Conservation (phyloP, 1,140 invertebrate species). For the Drosophila nigromelanica region DNA sequence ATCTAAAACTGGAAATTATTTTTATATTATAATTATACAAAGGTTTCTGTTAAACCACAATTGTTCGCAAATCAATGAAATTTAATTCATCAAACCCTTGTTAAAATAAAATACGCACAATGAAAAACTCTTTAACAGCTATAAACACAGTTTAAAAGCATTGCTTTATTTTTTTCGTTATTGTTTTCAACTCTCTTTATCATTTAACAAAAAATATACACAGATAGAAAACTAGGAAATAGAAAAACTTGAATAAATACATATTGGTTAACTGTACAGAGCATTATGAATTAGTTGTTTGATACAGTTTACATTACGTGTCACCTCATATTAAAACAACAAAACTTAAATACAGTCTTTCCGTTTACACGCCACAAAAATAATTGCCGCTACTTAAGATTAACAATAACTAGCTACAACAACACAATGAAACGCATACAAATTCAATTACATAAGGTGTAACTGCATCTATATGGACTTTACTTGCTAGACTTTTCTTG, state of each 20-base stretch:
- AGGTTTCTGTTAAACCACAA: no score
- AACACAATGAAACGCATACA: constrained; percentile 33
- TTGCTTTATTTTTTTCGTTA: constrained; percentile 42
- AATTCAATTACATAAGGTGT: not conserved
- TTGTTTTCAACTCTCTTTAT: constrained; percentile 49
- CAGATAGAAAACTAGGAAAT: constrained; percentile 58
- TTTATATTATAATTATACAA: no score
- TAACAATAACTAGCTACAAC: constrained; percentile 58
- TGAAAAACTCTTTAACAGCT: not conserved
- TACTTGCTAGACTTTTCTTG: constrained; percentile 7
- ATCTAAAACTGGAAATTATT: not conserved
- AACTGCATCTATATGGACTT: not conserved
- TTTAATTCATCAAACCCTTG: no score
- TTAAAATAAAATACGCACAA: not conserved
- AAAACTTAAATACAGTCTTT: constrained; percentile 82
- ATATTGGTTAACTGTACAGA: constrained; percentile 46
- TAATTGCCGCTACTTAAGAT: constrained; percentile 79
- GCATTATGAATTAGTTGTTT: constrained; percentile 37
- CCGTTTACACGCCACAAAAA: constrained; percentile 75
- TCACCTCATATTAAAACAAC: constrained; percentile 63
- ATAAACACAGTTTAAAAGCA: constrained; percentile 20
- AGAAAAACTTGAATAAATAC: constrained; percentile 69
- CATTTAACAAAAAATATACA: constrained; percentile 69
- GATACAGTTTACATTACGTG: constrained; percentile 20
- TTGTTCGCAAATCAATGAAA: not conserved